A percentile compares a stretch with the other conserved stretches of the same genome.
phyloP scores from a whole-genome alignment of 1,140 invertebrate species.

The Samia ricini region DNA sequence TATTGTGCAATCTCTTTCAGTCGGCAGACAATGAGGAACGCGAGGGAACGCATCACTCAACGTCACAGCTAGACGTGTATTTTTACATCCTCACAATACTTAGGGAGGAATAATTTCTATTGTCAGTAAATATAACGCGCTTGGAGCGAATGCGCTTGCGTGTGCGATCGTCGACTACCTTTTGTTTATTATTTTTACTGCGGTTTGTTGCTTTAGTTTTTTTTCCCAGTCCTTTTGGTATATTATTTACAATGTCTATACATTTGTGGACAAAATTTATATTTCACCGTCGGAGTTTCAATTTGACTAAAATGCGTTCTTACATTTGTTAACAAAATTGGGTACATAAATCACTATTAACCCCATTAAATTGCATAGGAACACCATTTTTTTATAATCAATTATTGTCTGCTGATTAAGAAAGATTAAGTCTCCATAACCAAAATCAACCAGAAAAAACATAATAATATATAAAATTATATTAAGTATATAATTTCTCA shows the following conservation, averaged over 20 bases:
- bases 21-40: conserved; percentile 61
- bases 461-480: no score
- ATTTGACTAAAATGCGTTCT: no score
- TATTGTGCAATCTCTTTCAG: conserved; percentile 73
- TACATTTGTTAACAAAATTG: no score
- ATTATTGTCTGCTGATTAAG: no score
- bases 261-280: no score
- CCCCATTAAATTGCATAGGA: no score
- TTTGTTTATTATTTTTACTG: conserved; percentile 28
- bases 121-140: conserved; percentile 56
- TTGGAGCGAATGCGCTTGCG: conserved; percentile 35
- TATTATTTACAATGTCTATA: background rate
- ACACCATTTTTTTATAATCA: no score
- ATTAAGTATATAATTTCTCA: no score
- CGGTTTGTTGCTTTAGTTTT: conserved; percentile 2
- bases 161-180: conserved; percentile 21
- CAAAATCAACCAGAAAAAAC: no score
- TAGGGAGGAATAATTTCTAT: conserved; percentile 69
- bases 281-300: no score
- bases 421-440: no score
- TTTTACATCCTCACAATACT: conserved; percentile 69
- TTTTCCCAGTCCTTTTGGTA: background rate
- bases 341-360: no score
- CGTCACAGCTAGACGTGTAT: conserved; percentile 64
- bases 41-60: conserved; percentile 67